Conservation (phyloP, 2,888 invertebrate species). For the Stenurella melanura region DNA sequence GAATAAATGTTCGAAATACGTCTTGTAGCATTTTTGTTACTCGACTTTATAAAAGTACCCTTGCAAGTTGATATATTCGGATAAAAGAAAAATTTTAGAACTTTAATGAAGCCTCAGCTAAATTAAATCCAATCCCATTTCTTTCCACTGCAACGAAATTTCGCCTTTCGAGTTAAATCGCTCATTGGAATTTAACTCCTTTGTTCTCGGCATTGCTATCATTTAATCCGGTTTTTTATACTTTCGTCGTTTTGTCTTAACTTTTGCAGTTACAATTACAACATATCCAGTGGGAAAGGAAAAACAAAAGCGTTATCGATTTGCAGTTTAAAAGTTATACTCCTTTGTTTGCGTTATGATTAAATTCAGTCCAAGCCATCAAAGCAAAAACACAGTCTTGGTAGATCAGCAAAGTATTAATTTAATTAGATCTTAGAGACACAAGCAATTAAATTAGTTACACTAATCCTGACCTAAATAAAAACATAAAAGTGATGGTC, state of each 20-base stretch:
- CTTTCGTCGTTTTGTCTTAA: constrained; percentile 29
- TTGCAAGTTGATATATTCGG: constrained; percentile 24
- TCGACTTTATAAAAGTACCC: background rate
- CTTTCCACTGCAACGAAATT: constrained; percentile 20
- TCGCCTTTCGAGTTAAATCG: constrained; percentile 13
- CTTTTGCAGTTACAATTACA: constrained; percentile 37
- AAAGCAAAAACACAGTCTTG: background rate
- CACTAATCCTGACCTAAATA: background rate
- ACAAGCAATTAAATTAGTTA: background rate
- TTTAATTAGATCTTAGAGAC: background rate
- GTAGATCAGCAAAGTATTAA: background rate
- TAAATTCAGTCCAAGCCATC: background rate
- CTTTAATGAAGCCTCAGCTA: constrained; percentile 31
- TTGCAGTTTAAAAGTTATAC: background rate
- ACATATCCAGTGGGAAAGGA: background rate
- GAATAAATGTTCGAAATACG: background rate
- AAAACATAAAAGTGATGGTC: background rate
- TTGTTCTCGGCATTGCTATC: constrained; percentile 27
- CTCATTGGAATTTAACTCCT: constrained; percentile 14
- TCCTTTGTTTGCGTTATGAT: constrained; percentile 24
- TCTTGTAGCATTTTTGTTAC: background rate
- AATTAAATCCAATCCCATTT: constrained; percentile 34
- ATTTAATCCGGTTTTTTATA: constrained; percentile 28
- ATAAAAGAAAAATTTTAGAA: constrained; percentile 33
- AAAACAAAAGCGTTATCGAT: constrained; percentile 3